Evolutionary conservation across 2,797 vertebrate species (phyloP), one percentile per base, ranked within the genome.

Genomic region (Diplodus puntazzo): DNA sequence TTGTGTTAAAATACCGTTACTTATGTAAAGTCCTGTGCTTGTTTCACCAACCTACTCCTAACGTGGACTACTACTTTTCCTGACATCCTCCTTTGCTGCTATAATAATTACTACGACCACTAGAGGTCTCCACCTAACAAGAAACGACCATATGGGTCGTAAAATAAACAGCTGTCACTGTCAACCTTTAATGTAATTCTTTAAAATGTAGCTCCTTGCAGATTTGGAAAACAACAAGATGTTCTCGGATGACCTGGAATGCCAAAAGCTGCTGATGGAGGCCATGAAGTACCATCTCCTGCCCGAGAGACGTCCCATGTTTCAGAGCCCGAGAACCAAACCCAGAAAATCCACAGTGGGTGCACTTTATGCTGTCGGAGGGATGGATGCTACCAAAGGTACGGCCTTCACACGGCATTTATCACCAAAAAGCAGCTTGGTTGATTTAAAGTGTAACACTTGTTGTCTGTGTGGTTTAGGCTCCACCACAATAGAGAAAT

Each of bases 241-340:
- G 97, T 99, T 99, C 94, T 96, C 96, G 25, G 96, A 97, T 11
- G 96, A 99, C 81, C 94, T 99, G 68, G 97, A 99, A 85, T 99
- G 98, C 80, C 98, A 99, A 89, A 99, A 99, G 54, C 96, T 99
- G 13, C 94, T 99, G 16, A 99, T 99, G 97, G 98, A 99, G 94
- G 98, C 98, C 67, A 99, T 99, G 98, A 99, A 99, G 86, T 99
- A 99, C 73, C 98, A 99, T 77, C 96, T 99, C 1, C 89, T 99
- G 59, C 98, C 98, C 3, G 98, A 99, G 73, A 95, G 97, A 75
- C 94, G 98, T 8, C 96, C 97, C 7, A 97, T 98, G 97, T 96
- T 99, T 94, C 98, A 99, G 87, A 99, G 98, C 78, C 98, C 98
- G 18, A 94, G 97, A 71, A 99, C 98, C 1, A 99, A 98, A 89